Evolutionary conservation across 2,797 vertebrate genomes (phyloP).

Genomic region (Eidolon dupreanum): DNA sequence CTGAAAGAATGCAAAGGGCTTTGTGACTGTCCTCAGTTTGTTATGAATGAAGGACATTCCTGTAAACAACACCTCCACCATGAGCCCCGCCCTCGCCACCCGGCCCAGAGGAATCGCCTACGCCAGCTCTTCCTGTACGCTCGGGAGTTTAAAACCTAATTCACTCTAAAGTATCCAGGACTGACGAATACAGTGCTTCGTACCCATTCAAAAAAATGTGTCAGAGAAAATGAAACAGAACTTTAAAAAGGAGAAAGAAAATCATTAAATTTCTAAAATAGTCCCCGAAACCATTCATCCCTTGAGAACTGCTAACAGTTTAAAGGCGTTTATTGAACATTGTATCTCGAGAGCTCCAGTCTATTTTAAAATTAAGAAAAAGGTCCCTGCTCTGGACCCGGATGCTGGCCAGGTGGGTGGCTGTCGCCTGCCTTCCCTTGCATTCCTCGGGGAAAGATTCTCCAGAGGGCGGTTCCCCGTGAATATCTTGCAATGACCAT

Average conservation of each 20-base stretch:
- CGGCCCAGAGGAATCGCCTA: accelerated
- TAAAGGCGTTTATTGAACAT: too few species aligned
- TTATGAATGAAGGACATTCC: accelerated
- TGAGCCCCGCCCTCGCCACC: neutral
- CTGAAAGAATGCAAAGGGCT: neutral
- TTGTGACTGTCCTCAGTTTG: neutral
- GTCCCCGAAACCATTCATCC: neutral
- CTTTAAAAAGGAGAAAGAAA: slow-evolving; percentile 11
- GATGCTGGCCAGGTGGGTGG: neutral
- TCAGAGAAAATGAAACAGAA: neutral
- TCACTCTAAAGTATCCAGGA: too few species aligned
- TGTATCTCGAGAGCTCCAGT: neutral
- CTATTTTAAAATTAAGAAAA: neutral
- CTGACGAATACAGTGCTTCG: neutral
- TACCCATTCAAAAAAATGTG: neutral
- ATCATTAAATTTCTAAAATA: neutral
- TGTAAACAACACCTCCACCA: accelerated
- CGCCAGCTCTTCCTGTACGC: accelerated
- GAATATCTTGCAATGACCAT: neutral
- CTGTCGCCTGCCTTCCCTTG: neutral
- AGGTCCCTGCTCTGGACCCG: neutral
- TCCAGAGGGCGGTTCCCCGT: neutral
- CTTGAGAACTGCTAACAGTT: neutral
- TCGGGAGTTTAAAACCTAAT: neutral
- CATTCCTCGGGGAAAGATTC: neutral